Evolutionary conservation across 2,113 vertebrate species (phyloP).

Genomic region (Aspidoscelis tigris): DNA sequence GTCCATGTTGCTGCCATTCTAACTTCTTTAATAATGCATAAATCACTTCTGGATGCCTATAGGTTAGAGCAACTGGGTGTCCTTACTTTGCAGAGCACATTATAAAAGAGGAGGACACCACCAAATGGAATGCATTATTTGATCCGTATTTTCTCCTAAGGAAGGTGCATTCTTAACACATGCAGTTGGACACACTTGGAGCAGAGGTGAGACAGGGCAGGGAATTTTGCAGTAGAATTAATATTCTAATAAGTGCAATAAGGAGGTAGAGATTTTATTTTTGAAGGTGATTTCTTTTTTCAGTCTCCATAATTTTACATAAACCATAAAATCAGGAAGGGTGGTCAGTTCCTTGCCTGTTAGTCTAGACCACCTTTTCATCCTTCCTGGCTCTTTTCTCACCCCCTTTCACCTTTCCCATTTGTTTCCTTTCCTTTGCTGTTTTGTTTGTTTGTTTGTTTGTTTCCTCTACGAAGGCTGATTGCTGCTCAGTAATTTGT

Average conservation of each 20-base stretch:
- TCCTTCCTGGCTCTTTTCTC: neutral
- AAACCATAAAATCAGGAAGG: neutral
- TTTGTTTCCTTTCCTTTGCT: neutral
- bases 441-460: neutral
- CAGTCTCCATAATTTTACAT: neutral
- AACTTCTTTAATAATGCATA: neutral
- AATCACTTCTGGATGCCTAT: neutral
- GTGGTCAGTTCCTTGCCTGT: no score
- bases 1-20: conserved; percentile 18
- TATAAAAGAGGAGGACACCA: neutral
- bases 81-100: neutral
- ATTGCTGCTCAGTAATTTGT: no score
- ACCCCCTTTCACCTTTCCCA: neutral
- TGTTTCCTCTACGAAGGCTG: neutral
- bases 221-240: no score
- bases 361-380: no score
- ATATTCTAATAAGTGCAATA: no score
- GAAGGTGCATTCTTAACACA: neutral
- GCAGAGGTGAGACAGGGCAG: neutral
- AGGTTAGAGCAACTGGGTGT: neutral
- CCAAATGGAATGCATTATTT: neutral
- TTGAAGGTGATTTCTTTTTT: neutral
- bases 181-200: neutral
- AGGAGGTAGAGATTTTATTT: neutral
- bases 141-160: neutral